Percentiles rank a stretch among this genome's conserved stretches.
Conservation (phyloP, 2,888 invertebrate genomes). For the Thumatha senex region DNA sequence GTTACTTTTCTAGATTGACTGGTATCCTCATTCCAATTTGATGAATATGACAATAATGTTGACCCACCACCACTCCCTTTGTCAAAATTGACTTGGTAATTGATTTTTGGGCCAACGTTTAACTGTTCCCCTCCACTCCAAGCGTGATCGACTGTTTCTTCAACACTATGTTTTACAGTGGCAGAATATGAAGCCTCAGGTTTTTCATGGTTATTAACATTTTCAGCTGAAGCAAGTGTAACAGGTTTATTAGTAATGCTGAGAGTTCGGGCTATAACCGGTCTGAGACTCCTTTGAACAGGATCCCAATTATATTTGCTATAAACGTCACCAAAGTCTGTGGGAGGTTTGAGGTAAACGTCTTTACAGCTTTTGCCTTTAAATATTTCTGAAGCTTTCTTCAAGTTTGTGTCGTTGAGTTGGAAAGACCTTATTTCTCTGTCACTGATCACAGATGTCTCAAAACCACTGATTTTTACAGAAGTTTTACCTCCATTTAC, state of each 20-base stretch:
- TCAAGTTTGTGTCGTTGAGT: not conserved
- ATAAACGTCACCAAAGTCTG: not conserved
- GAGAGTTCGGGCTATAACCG: not conserved
- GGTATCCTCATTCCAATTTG: not conserved
- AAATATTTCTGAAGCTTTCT: too few relatives aligned
- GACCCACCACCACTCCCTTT: not conserved
- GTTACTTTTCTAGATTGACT: not conserved
- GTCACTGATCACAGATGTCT: not conserved
- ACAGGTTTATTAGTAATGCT: not conserved
- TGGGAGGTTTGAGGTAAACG: not conserved
- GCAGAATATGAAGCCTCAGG: not conserved
- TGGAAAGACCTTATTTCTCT: not conserved
- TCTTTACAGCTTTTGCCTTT: too few relatives aligned
- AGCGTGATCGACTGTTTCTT: not conserved
- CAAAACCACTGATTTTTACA: not conserved
- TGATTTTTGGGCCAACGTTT: not conserved
- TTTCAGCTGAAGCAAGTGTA: not conserved
- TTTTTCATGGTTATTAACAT: not conserved
- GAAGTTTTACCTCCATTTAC: not conserved
- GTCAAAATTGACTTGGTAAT: not conserved
- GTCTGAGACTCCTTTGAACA: not conserved
- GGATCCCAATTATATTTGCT: not conserved
- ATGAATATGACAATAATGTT: not conserved
- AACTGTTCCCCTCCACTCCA: not conserved
- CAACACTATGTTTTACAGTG: not conserved